A percentile compares a stretch with the other conserved stretches of the same genome.
Conservation (phyloP, 2,113 vertebrate species). For the Petrocephalus zakoni region DNA sequence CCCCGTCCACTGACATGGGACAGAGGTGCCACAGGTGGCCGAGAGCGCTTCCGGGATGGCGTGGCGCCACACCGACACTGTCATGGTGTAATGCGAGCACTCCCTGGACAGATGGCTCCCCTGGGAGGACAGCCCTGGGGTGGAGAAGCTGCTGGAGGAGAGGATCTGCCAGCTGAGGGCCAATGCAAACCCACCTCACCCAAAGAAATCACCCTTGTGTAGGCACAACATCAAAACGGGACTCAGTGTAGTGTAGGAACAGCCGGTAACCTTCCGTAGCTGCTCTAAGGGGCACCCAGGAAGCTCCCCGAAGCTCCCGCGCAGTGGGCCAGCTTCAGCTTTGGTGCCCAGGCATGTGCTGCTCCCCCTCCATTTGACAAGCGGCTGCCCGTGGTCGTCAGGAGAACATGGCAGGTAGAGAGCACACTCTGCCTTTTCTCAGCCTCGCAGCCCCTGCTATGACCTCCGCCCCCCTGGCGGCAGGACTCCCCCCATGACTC, state of each 20-base stretch:
- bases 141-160: background rate
- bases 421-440: background rate
- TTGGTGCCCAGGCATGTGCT: background rate
- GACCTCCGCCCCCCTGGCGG: background rate
- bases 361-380: background rate
- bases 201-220: background rate
- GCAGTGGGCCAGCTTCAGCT: background rate
- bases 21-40: background rate
- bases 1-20: background rate
- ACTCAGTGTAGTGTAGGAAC: background rate
- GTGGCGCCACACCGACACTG: conserved; percentile 27
- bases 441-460: background rate
- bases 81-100: conserved; percentile 52
- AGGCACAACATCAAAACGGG: background rate
- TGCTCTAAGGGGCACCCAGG: background rate
- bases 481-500: too few relatives aligned
- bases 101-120: conserved; percentile 44
- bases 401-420: background rate
- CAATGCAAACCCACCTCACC: background rate
- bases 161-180: background rate
- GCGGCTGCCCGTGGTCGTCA: background rate
- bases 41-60: background rate
- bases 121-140: background rate
- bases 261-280: background rate
- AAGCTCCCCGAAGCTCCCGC: background rate